Conservation (phyloP, 1,140 invertebrate genomes). For the Caenorhabditis tropicalis region DNA sequence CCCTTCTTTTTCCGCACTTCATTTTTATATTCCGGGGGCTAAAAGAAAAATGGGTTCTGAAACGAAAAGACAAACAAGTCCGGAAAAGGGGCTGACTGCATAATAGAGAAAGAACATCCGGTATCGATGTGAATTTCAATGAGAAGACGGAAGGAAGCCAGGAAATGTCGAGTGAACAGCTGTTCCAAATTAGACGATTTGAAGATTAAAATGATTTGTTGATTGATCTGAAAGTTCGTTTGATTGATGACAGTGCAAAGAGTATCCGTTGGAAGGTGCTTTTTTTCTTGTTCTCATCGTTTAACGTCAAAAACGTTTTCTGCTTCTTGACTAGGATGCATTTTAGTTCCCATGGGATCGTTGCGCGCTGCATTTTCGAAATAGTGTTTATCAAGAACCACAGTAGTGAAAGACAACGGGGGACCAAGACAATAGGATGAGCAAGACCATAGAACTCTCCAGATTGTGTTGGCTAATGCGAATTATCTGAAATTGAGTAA, state of each 20-base stretch:
- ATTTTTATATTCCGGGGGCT: neutral
- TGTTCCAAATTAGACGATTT: neutral
- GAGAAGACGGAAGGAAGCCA: neutral
- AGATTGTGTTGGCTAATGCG: too few relatives aligned
- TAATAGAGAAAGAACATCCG: slow-evolving; percentile 1
- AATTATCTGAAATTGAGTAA: too few relatives aligned
- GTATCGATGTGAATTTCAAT: slow-evolving; percentile 3
- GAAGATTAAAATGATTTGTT: neutral
- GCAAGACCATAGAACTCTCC: too few relatives aligned
- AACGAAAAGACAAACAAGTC: neutral
- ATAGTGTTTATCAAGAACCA: slow-evolving; percentile 38
- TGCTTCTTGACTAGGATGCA: slow-evolving; percentile 6
- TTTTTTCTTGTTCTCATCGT: neutral
- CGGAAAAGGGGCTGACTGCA: neutral
- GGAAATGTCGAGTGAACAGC: neutral
- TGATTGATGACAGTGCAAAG: neutral
- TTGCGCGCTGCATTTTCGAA: neutral
- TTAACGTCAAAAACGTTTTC: slow-evolving; percentile 35
- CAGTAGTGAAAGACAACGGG: neutral
- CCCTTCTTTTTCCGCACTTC: neutral
- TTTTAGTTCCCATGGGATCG: neutral
- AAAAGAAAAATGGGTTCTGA: neutral
- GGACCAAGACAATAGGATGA: neutral
- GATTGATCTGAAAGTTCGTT: neutral
- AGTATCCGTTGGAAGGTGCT: neutral